These are phyloP conservation scores for Xenotilapia flavipinnis DNA, from an alignment of 2,113 vertebrate genomes.

Conservation along the genomic window DNA sequence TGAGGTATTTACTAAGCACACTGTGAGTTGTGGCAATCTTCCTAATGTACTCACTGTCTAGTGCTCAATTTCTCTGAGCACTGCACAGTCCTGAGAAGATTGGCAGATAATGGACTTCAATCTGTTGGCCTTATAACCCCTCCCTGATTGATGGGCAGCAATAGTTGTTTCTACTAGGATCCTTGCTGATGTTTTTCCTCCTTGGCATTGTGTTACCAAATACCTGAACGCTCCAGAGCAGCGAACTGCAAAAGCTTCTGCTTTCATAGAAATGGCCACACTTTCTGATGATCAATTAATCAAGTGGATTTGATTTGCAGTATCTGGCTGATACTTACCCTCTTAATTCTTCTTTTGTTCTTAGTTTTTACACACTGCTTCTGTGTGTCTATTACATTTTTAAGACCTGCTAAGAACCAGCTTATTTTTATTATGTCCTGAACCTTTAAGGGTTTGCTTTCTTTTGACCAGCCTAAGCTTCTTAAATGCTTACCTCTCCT, in stretches of 20 bases:
- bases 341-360: not conserved
- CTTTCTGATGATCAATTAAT: not conserved
- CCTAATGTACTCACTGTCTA: not conserved
- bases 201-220: not conserved
- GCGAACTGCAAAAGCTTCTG: not conserved
- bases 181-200: not conserved
- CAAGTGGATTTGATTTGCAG: not conserved
- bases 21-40: not conserved
- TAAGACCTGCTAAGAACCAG: not conserved
- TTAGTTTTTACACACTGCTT: not conserved
- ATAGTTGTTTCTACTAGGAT: not conserved
- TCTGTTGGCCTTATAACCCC: not conserved
- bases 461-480: not conserved
- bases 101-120: not conserved
- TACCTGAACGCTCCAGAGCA: not conserved
- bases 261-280: not conserved
- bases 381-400: not conserved
- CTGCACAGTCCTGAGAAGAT: rapidly evolving
- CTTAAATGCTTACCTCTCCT: not conserved
- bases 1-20: not conserved
- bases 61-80: not conserved
- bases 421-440: not conserved
- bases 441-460: not conserved
- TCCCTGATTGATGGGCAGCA: not conserved
- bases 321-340: not conserved